Evolutionary conservation across 2,113 vertebrate species (phyloP), one percentile per base, ranked within the genome.

Genomic region (Jacana jacana): DNA sequence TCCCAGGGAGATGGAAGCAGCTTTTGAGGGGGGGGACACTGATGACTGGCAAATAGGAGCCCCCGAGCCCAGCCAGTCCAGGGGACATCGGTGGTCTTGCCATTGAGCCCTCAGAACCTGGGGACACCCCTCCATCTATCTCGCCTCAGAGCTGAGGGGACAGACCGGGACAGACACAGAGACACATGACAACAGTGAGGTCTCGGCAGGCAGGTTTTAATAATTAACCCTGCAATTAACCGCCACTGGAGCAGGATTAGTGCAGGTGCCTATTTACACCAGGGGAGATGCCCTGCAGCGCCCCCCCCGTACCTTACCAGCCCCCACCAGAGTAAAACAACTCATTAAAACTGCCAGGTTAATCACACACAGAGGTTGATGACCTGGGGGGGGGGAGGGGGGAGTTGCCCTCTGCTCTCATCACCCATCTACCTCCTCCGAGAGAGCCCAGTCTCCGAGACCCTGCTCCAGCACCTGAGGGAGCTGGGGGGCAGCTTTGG

Each of bases 401-500:
- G 7, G 13, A 3, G 72, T 25, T 16, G 5, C 46, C 35, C 25
- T 51, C 37, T 4, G 4, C 17, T 31, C 46, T 9, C 13, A 2
- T 16, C n/a, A 22, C 30, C 0, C 5, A 52, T 28, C 28, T 20
- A 9, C 60, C 48, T 40, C 15, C 60, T 51, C 57, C n/a, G 3
- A 2, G 48, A 7, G 48, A 9, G 13, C 3, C 2, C n/a, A 52
- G 76, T 13, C 18, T 6, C n/a, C 2, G 7, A 39, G 58, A 11
- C 33, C 19, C 16, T 12, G 13, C 28, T 12, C 6, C 8, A 40
- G 60, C 46, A 13, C 46, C 39, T 40, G 8, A 9, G 46, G 44
- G 48, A 17, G 2, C 0, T 13, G 15, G 37, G 23, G 19, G 19
- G 14, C 46, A 5, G 46, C 12, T 63, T 25, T 27, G 7, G 0